Percentiles rank a stretch among this genome's conserved stretches.
Evolutionary conservation across 1,140 invertebrate species (phyloP).

Genomic region (Aporrectodea caliginosa): DNA sequence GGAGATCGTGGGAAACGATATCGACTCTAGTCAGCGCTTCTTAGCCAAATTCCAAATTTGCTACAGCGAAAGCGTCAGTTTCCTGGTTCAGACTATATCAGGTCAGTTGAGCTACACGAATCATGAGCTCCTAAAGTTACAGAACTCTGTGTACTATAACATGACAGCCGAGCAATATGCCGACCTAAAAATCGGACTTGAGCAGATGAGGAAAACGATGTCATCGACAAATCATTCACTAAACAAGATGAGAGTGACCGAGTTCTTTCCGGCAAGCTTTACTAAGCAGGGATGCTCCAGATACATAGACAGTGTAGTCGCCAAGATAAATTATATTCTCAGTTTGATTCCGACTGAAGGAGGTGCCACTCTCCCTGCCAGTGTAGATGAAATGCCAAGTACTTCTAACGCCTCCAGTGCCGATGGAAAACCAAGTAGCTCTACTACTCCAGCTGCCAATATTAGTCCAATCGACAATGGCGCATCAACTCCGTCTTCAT

Average conservation of each 20-base stretch:
- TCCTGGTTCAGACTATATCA: not conserved
- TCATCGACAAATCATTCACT: not conserved
- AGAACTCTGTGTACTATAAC: not conserved
- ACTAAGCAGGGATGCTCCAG: not conserved
- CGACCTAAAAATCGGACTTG: not conserved
- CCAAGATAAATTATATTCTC: no score
- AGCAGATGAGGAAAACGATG: not conserved
- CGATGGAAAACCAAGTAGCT: no score
- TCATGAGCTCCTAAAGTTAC: not conserved
- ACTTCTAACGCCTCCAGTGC: no score
- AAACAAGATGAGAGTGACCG: no score
- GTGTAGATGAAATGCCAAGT: no score
- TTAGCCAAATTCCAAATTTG: not conserved
- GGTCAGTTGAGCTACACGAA: no score
- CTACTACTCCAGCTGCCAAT: no score
- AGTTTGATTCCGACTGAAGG: no score
- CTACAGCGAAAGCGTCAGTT: not conserved
- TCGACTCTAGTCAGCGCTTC: not conserved
- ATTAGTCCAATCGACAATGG: no score
- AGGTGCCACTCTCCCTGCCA: no score
- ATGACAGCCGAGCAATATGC: not conserved
- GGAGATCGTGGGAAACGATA: not conserved
- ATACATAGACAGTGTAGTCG: not conserved
- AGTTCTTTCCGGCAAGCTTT: not conserved
- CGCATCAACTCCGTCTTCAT: no score